Conservation (phyloP, 2,888 invertebrate genomes). For the Xanthorhoe spadicearia region DNA sequence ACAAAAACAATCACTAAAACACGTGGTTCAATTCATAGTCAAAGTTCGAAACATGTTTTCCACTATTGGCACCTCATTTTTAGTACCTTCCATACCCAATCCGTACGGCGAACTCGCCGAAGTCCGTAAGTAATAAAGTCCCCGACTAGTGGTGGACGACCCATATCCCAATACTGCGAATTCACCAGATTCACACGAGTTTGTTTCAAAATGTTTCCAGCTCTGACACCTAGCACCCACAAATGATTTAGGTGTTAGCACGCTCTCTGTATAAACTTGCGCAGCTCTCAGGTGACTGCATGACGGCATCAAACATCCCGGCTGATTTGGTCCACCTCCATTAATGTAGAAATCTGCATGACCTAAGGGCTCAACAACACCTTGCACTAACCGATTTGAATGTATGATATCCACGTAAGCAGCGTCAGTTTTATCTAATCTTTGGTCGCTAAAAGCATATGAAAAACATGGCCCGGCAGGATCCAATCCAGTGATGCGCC, state of each 20-base stretch:
- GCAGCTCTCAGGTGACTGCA: constrained; percentile 80
- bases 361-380: constrained; percentile 84
- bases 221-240: constrained; percentile 69
- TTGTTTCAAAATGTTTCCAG: constrained; percentile 71
- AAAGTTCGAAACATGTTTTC: constrained; percentile 61
- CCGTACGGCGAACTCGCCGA: constrained; percentile 67
- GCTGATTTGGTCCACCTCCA: constrained; percentile 88
- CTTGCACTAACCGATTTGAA: constrained; percentile 77
- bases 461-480: constrained; percentile 82
- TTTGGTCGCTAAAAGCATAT: constrained; percentile 70
- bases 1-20: constrained; percentile 25
- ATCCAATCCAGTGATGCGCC: constrained; percentile 79
- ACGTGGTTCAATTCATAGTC: constrained; percentile 44
- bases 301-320: constrained; percentile 86
- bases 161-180: constrained; percentile 76
- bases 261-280: constrained; percentile 74
- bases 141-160: constrained; percentile 70
- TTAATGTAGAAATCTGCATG: constrained; percentile 91
- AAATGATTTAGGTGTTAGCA: constrained; percentile 71
- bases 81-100: constrained; percentile 74
- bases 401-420: constrained; percentile 77
- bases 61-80: constrained; percentile 48
- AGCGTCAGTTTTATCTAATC: constrained; percentile 75
- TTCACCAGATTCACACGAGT: constrained; percentile 65
- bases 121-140: constrained; percentile 77